Percentiles rank a stretch among this genome's conserved stretches.
These are phyloP conservation scores for Apeltes quadracus DNA, from an alignment of 2,113 vertebrate genomes.

Conservation along the genomic window DNA sequence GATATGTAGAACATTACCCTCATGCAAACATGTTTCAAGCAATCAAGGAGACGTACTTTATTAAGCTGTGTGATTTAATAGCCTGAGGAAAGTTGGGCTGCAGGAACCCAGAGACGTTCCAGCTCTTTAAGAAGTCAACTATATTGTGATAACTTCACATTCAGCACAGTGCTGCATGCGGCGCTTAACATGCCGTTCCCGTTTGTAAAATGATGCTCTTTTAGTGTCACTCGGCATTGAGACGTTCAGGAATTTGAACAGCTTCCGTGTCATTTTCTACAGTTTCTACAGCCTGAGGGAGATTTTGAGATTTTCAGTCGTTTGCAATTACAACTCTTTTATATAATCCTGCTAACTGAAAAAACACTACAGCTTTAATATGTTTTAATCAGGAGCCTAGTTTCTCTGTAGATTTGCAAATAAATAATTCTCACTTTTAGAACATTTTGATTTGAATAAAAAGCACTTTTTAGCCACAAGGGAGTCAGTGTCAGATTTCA, in stretches of 20 bases:
- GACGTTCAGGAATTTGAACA: slow-evolving; percentile 47
- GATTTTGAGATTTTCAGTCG: slow-evolving; percentile 44
- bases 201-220: slow-evolving; percentile 23
- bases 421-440: slow-evolving; percentile 52
- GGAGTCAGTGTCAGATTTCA: slow-evolving; percentile 13
- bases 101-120: slow-evolving; percentile 33
- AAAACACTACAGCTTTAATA: slow-evolving; percentile 12
- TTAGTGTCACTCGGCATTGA: slow-evolving; percentile 23
- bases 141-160: slow-evolving; percentile 28
- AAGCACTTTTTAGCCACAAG: slow-evolving; percentile 4
- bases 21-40: slow-evolving; percentile 25
- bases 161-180: slow-evolving; percentile 28
- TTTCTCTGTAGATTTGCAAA: slow-evolving; percentile 48
- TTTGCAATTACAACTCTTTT: slow-evolving; percentile 35
- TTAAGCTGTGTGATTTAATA: slow-evolving; percentile 24
- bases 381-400: slow-evolving; percentile 48
- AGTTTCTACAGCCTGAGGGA: slow-evolving; percentile 42
- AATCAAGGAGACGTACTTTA: slow-evolving; percentile 26
- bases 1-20: slow-evolving; percentile 27
- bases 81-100: slow-evolving; percentile 23
- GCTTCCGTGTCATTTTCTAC: slow-evolving; percentile 56
- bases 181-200: slow-evolving; percentile 28
- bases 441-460: slow-evolving; percentile 41
- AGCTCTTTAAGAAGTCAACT: slow-evolving; percentile 38
- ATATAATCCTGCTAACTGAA: slow-evolving; percentile 25